Evolutionary conservation across 1,140 invertebrate genomes (phyloP).

Genomic region (Drosophila ambigua): DNA sequence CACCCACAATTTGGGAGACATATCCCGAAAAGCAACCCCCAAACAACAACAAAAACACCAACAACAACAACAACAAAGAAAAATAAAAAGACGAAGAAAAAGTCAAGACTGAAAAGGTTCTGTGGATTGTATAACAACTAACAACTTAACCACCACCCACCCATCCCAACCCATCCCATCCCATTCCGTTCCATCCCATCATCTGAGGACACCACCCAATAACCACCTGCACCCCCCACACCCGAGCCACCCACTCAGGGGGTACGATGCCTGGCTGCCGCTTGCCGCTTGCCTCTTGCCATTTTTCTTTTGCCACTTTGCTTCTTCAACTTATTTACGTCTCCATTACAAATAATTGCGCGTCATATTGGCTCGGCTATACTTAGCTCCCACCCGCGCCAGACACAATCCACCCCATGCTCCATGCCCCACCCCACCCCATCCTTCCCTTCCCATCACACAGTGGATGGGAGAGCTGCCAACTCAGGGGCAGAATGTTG

Average conservation of each 20-base stretch:
- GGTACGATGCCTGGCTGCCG: background rate
- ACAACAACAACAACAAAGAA: conserved; percentile 2
- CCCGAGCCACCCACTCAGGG: conserved; percentile 9
- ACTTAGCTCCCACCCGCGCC: conserved; percentile 49
- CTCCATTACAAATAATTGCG: conserved; percentile 84
- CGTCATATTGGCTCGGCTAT: conserved; percentile 82
- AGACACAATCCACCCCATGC: conserved; percentile 24
- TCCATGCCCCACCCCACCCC: conserved; percentile 2
- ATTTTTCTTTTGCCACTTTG: conserved; percentile 76
- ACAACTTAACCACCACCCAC: conserved; percentile 47
- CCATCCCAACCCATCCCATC: background rate
- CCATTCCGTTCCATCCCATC: background rate
- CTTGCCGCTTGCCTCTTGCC: conserved; percentile 38
- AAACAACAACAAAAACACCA: conserved; percentile 19
- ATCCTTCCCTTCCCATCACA: background rate
- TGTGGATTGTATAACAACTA: conserved; percentile 72
- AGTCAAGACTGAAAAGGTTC: conserved; percentile 30
- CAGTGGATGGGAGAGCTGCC: background rate
- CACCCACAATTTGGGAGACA: conserved; percentile 35
- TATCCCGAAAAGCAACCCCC: conserved; percentile 59
- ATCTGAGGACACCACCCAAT: background rate
- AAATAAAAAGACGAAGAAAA: conserved; percentile 12
- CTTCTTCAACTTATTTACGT: conserved; percentile 81
- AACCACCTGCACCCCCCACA: no score
- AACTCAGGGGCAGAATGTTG: background rate